A percentile compares a stretch with the other conserved stretches of the same genome.
Conservation (phyloP, 2,113 vertebrate species). For the Emydura subglobosa region DNA sequence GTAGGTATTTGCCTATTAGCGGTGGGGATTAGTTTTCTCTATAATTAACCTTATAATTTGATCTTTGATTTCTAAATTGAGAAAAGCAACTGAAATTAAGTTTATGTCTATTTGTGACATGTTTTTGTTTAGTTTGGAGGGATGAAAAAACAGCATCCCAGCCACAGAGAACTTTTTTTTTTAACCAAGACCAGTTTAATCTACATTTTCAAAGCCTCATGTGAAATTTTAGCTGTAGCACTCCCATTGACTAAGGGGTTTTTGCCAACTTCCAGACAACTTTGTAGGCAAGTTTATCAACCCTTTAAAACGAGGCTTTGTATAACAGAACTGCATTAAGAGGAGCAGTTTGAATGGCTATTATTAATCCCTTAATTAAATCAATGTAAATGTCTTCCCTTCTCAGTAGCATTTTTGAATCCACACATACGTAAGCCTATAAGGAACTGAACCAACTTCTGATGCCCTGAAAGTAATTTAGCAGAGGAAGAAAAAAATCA, state of each 20-base stretch:
- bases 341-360: neutral
- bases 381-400: neutral
- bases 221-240: neutral
- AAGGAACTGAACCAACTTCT: neutral
- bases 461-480: neutral
- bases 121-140: neutral
- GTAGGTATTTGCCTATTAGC: neutral
- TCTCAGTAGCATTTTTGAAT: neutral
- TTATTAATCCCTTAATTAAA: neutral
- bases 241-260: neutral
- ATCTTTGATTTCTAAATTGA: neutral
- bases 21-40: neutral
- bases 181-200: neutral
- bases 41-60: neutral
- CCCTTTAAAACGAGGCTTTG: neutral
- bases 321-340: neutral
- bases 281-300: neutral
- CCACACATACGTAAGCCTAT: neutral
- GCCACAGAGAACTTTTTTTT: neutral
- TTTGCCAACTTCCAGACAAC: neutral
- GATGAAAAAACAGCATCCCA: neutral
- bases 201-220: neutral
- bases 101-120: neutral
- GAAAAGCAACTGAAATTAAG: neutral
- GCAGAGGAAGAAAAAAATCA: neutral